Percentiles rank a stretch among this genome's conserved stretches.
Evolutionary conservation across 2,797 vertebrate genomes (phyloP).

Genomic region (Telmatherina bonti): DNA sequence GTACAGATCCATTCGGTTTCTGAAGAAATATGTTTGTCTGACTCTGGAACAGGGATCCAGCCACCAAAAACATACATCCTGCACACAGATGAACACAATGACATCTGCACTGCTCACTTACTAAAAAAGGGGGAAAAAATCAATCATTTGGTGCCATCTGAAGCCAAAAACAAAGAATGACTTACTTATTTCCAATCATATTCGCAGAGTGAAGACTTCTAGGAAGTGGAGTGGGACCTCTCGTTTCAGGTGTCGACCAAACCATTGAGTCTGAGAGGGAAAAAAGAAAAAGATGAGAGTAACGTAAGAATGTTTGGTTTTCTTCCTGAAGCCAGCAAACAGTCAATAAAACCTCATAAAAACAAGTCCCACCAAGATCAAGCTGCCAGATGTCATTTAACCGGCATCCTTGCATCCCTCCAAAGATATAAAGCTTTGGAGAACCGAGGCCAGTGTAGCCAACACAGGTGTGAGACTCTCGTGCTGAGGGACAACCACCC

Average conservation of each 20-base stretch:
- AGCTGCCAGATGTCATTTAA: slow-evolving; percentile 96
- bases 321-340: not conserved
- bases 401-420: slow-evolving; percentile 94
- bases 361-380: slow-evolving; percentile 85
- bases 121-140: not conserved
- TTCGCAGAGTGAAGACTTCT: slow-evolving; percentile 96
- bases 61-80: slow-evolving; percentile 99
- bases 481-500: slow-evolving; percentile 88
- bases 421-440: slow-evolving; percentile 93
- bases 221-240: slow-evolving; percentile 88
- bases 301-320: not conserved
- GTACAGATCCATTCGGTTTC: slow-evolving; percentile 94
- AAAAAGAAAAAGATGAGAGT: not conserved
- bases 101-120: not conserved
- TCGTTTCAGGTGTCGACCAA: slow-evolving; percentile 90
- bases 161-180: slow-evolving; percentile 17
- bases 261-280: slow-evolving; percentile 91
- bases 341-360: not conserved
- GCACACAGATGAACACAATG: slow-evolving; percentile 27
- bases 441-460: slow-evolving; percentile 85
- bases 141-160: not conserved
- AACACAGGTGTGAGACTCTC: slow-evolving; percentile 95
- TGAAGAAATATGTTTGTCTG: slow-evolving; percentile 74
- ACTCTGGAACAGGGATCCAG: slow-evolving; percentile 90
- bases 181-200: slow-evolving; percentile 95